These are phyloP conservation scores for Mionectes macconnelli DNA, from an alignment of 2,113 vertebrate species.

Conservation along the genomic window DNA sequence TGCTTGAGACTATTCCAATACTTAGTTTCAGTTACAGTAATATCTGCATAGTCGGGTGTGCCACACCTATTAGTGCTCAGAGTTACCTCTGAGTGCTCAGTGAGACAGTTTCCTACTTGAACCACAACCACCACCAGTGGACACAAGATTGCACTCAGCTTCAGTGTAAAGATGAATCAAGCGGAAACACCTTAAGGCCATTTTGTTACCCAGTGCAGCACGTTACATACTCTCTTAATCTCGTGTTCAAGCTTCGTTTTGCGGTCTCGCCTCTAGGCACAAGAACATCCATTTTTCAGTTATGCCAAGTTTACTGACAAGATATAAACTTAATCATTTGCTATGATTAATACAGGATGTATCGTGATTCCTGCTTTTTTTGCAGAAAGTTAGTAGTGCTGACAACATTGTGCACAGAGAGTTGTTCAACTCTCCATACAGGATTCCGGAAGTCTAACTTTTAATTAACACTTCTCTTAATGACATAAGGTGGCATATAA, in stretches of 20 bases:
- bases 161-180: neutral
- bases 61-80: neutral
- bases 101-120: neutral
- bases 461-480: neutral
- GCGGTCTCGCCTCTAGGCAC: conserved; percentile 75
- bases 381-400: neutral
- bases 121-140: neutral
- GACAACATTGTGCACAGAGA: neutral
- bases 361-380: neutral
- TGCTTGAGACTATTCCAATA: neutral
- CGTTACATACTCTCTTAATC: conserved; percentile 72
- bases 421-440: neutral
- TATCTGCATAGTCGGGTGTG: neutral
- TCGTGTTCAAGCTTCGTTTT: conserved; percentile 68
- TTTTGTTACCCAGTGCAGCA: neutral
- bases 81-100: neutral
- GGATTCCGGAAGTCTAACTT: neutral
- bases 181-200: conserved; percentile 14
- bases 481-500: neutral
- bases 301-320: neutral
- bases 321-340: neutral
- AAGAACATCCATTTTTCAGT: neutral
- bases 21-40: neutral
- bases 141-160: neutral
- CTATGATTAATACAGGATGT: neutral